These are phyloP conservation scores for Amblyjoppa fuscipennis DNA, from an alignment of 2,888 invertebrate species.

Conservation along the genomic window DNA sequence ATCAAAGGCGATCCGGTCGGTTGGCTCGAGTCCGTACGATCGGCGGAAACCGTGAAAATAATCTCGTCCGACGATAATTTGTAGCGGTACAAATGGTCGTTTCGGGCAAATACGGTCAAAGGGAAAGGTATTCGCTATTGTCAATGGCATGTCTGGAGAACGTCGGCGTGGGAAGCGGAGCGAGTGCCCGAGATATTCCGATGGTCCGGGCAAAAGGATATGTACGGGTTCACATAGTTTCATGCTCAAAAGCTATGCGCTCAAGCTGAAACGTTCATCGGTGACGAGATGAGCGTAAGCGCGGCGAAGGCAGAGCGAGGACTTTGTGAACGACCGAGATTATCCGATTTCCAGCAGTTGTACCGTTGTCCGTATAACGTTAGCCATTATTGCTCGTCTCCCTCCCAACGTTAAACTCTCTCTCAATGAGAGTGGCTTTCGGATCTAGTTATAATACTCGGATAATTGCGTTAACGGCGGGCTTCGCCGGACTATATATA, in stretches of 20 bases:
- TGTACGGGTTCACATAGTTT: neutral
- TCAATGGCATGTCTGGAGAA: neutral
- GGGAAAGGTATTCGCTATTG: neutral
- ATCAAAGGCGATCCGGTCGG: neutral
- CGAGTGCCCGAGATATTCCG: neutral
- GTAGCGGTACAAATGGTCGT: neutral
- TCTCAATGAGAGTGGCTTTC: constrained; percentile 16
- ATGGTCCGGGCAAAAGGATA: constrained; percentile 5
- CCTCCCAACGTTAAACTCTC: constrained; percentile 2
- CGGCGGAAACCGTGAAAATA: neutral
- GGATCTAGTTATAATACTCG: constrained; percentile 29
- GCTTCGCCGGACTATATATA: neutral
- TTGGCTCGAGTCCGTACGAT: no score
- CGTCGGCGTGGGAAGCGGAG: neutral
- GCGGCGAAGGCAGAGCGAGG: neutral
- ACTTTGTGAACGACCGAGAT: constrained; percentile 34
- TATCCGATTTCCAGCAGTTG: constrained; percentile 29
- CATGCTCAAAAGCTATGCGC: constrained; percentile 9
- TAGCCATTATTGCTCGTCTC: constrained; percentile 13
- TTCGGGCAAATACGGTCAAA: neutral
- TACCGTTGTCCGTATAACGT: neutral
- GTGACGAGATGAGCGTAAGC: neutral
- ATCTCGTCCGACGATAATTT: constrained; percentile 4
- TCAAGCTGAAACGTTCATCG: neutral
- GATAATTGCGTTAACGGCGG: constrained; percentile 23